phyloP scores from a whole-genome alignment of 2,113 vertebrate genomes.

The Nansenia antarctica region DNA sequence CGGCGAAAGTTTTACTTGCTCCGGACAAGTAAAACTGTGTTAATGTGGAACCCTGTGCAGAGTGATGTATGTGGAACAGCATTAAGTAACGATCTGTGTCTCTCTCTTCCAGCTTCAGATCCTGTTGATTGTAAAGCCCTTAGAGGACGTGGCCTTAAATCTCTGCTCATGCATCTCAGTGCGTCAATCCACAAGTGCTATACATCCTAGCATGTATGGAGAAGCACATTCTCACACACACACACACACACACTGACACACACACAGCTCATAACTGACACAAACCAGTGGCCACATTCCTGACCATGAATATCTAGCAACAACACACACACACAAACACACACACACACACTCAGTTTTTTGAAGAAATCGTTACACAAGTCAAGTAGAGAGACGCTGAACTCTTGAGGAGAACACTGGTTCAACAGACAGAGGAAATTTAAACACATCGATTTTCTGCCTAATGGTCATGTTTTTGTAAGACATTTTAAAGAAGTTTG shows the following conservation, averaged over 20 bases:
- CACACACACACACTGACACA: slow-evolving; percentile 31
- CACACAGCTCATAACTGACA: slow-evolving; percentile 51
- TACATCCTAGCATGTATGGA: slow-evolving; percentile 14
- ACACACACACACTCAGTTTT: slow-evolving; percentile 32
- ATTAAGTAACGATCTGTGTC: not conserved
- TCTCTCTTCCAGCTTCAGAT: slow-evolving; percentile 60
- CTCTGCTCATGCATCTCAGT: slow-evolving; percentile 70
- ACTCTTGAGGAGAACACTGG: slow-evolving; percentile 45
- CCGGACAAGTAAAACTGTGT: too few species aligned
- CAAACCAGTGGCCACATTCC: slow-evolving; percentile 66
- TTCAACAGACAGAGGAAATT: slow-evolving; percentile 39
- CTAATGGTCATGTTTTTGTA: slow-evolving; percentile 56
- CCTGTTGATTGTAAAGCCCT: slow-evolving; percentile 68
- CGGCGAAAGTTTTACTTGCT: too few species aligned
- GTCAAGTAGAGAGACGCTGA: slow-evolving; percentile 37
- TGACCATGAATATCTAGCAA: slow-evolving; percentile 44
- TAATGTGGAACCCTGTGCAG: too few species aligned
- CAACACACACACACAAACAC: slow-evolving; percentile 37
- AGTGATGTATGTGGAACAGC: not conserved
- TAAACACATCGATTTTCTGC: slow-evolving; percentile 49
- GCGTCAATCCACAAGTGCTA: slow-evolving; percentile 36
- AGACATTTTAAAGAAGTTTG: slow-evolving; percentile 51
- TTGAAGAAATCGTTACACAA: slow-evolving; percentile 40
- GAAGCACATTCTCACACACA: slow-evolving; percentile 1
- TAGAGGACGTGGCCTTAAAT: slow-evolving; percentile 80